Conservation (phyloP, 1,140 invertebrate species). For the Temnothorax longispinosus region DNA sequence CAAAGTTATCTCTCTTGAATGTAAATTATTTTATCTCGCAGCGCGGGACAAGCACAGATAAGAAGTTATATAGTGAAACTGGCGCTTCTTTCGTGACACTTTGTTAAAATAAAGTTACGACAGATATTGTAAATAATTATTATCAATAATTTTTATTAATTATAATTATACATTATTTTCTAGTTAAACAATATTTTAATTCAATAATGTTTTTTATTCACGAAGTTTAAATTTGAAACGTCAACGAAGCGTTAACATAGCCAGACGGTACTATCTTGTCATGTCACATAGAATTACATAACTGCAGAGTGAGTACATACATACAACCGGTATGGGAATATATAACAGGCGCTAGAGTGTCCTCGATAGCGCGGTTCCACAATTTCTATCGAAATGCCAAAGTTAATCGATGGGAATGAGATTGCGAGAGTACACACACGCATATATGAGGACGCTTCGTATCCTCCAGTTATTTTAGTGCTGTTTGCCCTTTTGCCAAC, state of each 20-base stretch:
- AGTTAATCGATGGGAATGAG: conserved; percentile 63
- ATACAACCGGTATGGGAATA: neutral
- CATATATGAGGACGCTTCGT: neutral
- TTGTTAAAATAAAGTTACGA: neutral
- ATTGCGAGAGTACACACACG: conserved; percentile 24
- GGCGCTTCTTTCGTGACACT: neutral
- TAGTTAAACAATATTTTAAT: neutral
- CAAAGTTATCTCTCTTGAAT: conserved; percentile 25
- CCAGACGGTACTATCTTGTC: neutral
- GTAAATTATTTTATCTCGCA: conserved; percentile 44
- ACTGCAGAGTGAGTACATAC: conserved; percentile 11
- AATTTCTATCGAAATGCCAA: conserved; percentile 63
- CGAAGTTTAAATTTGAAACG: neutral
- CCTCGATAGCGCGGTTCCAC: conserved; percentile 1
- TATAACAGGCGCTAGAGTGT: neutral
- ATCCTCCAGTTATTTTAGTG: conserved; percentile 43
- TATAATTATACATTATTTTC: neutral
- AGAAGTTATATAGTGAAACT: conserved; percentile 32
- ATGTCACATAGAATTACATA: neutral
- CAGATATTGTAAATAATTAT: neutral
- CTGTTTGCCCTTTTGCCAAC: conserved; percentile 55
- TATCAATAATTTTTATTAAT: neutral
- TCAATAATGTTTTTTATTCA: neutral
- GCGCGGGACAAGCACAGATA: conserved; percentile 9
- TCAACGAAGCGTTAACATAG: neutral